Percentiles rank a stretch among this genome's conserved stretches.
phyloP scores from a whole-genome alignment of 2,888 invertebrate species.

The Eristalis arbustorum region DNA sequence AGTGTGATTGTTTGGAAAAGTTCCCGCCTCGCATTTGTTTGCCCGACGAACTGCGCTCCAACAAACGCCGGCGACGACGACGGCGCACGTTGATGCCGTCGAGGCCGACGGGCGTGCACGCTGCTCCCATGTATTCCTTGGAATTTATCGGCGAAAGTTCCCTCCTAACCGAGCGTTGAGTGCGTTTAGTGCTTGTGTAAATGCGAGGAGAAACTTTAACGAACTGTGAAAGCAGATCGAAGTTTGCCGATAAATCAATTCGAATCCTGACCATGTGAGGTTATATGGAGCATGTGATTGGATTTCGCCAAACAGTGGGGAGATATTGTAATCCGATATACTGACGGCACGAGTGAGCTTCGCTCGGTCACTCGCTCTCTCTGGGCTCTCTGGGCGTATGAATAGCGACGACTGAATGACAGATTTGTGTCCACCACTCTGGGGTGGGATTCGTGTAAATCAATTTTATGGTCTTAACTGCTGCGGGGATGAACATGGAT shows the following conservation, averaged over 20 bases:
- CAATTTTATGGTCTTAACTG: background rate
- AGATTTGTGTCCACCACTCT: background rate
- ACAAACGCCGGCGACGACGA: background rate
- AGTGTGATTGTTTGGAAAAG: conserved; percentile 61
- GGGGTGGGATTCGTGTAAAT: background rate
- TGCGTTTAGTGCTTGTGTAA: background rate
- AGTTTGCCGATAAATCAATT: conserved; percentile 59
- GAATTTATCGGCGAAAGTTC: conserved; percentile 56
- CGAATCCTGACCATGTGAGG: conserved; percentile 32
- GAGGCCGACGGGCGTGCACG: background rate
- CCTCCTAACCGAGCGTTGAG: background rate
- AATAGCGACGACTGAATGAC: background rate
- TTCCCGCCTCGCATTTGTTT: conserved; percentile 51
- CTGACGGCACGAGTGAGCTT: background rate
- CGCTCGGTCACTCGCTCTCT: background rate
- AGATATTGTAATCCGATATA: background rate
- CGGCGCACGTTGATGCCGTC: background rate
- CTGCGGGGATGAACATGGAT: background rate
- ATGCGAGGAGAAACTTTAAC: conserved; percentile 33
- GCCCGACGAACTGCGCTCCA: conserved; percentile 43
- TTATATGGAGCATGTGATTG: conserved; percentile 40
- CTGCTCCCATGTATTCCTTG: background rate
- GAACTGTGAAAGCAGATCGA: conserved; percentile 41
- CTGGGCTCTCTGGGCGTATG: background rate
- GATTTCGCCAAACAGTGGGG: background rate